These are phyloP conservation scores for Sylvia borin DNA, from an alignment of 2,797 vertebrate species.

Conservation along the genomic window DNA sequence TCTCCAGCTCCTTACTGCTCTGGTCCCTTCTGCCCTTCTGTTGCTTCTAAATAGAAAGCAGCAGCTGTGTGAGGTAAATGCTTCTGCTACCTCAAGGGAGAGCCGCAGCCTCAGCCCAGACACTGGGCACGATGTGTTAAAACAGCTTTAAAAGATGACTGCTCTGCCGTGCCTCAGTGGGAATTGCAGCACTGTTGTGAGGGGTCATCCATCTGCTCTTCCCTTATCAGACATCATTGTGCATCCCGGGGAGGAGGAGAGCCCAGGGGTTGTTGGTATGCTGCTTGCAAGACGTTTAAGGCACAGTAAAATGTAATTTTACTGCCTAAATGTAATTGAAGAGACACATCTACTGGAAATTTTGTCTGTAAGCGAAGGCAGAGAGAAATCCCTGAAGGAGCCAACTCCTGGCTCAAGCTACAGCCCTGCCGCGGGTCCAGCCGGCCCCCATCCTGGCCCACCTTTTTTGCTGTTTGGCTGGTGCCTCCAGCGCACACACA, in stretches of 20 bases:
- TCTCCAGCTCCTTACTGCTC: neutral
- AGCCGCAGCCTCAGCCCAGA: neutral
- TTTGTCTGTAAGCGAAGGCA: neutral
- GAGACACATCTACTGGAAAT: neutral
- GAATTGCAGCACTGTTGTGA: accelerated
- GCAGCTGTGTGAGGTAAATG: neutral
- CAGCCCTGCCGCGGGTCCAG: accelerated
- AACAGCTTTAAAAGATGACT: neutral
- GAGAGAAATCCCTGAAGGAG: neutral
- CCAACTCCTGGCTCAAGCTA: neutral
- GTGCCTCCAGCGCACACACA: neutral
- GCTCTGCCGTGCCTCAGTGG: neutral
- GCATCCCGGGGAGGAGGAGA: accelerated
- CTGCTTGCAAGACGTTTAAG: neutral
- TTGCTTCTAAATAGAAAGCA: neutral
- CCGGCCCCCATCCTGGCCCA: neutral
- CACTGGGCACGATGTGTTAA: neutral
- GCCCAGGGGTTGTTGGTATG: accelerated
- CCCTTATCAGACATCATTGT: accelerated
- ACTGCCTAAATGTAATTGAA: neutral
- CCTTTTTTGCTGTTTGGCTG: accelerated
- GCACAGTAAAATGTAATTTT: neutral
- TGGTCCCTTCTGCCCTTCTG: neutral
- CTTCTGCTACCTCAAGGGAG: neutral
- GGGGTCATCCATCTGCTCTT: neutral